phyloP scores from a whole-genome alignment of 1,140 invertebrate species.

The Rhagoletis pomonella region DNA sequence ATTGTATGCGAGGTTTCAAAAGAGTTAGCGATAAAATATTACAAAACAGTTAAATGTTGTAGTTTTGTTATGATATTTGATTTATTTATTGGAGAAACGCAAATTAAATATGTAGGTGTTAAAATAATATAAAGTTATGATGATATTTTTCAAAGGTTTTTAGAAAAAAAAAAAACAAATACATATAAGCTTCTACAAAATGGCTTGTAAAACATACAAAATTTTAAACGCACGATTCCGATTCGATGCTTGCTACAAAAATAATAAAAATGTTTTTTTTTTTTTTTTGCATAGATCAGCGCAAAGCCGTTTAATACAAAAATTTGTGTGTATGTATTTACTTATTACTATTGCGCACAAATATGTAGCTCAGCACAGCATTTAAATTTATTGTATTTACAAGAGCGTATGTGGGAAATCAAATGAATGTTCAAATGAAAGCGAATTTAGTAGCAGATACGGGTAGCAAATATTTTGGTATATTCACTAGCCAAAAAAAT shows the following conservation, averaged over 20 bases:
- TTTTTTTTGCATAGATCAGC: too few relatives aligned
- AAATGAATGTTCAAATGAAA: neutral
- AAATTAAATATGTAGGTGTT: too few relatives aligned
- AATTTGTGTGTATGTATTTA: neutral
- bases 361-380: neutral
- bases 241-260: too few relatives aligned
- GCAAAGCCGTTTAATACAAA: neutral
- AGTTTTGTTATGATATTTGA: neutral
- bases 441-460: neutral
- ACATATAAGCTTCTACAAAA: neutral
- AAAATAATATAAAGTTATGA: too few relatives aligned
- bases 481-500: neutral
- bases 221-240: too few relatives aligned
- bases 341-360: neutral
- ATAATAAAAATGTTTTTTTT: too few relatives aligned
- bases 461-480: neutral
- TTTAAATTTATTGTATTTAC: neutral
- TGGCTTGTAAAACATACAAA: too few relatives aligned
- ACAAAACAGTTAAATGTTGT: conserved; percentile 47
- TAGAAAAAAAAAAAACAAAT: neutral
- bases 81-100: neutral
- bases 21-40: conserved; percentile 49
- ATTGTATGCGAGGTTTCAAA: conserved; percentile 55
- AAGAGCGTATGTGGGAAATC: neutral
- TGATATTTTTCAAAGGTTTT: neutral